phyloP scores from a whole-genome alignment of 2,888 invertebrate species.

The Mystacides longicornis region DNA sequence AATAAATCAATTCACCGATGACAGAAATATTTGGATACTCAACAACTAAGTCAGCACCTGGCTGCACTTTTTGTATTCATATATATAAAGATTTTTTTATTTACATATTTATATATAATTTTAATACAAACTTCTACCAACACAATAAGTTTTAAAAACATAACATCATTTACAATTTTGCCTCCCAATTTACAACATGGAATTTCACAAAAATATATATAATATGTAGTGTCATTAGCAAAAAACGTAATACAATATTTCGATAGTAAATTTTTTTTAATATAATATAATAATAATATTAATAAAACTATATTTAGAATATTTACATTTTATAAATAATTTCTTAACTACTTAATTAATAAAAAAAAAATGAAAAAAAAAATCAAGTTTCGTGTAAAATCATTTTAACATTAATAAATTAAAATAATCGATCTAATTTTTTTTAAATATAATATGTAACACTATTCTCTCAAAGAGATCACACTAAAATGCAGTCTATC shows the following conservation, averaged over 20 bases:
- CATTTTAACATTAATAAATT: conserved; percentile 12
- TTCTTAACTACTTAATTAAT: neutral
- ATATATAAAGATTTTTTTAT: neutral
- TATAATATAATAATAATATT: conserved; percentile 13
- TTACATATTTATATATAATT: conserved; percentile 4
- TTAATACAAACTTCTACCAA: conserved; percentile 3
- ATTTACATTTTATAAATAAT: conserved; percentile 8
- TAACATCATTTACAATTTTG: conserved; percentile 1
- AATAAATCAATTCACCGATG: conserved; percentile 12
- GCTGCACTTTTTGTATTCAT: conserved; percentile 9
- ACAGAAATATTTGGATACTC: conserved; percentile 3
- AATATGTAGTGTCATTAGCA: conserved; percentile 6
- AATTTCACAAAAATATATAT: conserved; percentile 11
- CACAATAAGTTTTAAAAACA: neutral
- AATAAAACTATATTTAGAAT: conserved; percentile 15
- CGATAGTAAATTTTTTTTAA: conserved; percentile 14
- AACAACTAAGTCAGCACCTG: conserved; percentile 18
- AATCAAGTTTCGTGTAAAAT: conserved; percentile 15
- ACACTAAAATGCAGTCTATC: conserved; percentile 27
- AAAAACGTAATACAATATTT: conserved; percentile 11
- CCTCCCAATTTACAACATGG: conserved; percentile 15
- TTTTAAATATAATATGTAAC: too few species aligned
- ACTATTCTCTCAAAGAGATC: conserved; percentile 25
- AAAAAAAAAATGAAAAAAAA: conserved; percentile 9
- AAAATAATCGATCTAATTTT: conserved; percentile 14